Conservation (phyloP, 2,797 vertebrate species). For the Sebastes elongatus region DNA sequence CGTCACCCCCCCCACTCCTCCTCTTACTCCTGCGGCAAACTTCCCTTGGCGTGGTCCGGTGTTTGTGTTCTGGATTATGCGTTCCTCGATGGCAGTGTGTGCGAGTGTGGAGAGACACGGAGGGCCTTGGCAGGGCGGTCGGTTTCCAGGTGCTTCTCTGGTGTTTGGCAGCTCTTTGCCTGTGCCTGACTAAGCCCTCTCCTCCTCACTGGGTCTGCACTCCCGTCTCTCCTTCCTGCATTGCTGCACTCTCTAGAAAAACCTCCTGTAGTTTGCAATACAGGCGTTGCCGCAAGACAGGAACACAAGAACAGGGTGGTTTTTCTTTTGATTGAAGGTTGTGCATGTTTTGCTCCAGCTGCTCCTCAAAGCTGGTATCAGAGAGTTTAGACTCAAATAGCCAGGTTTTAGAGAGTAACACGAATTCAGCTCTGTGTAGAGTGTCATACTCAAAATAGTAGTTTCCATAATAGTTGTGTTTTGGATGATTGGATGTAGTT, state of each 20-base stretch:
- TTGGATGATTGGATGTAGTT: conserved; percentile 16
- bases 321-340: conserved; percentile 52
- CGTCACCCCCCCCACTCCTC: background rate
- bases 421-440: conserved; percentile 31
- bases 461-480: conserved; percentile 47
- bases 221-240: conserved; percentile 17
- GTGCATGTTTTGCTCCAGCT: conserved; percentile 35
- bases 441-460: conserved; percentile 39
- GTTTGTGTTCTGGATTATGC: conserved; percentile 73
- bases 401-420: conserved; percentile 34
- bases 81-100: conserved; percentile 76
- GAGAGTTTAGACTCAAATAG: conserved; percentile 35
- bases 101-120: conserved; percentile 36
- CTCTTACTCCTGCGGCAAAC: conserved; percentile 48
- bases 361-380: conserved; percentile 45
- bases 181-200: conserved; percentile 30
- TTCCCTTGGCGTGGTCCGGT: conserved; percentile 59
- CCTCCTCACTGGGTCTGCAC: conserved; percentile 16
- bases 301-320: conserved; percentile 31
- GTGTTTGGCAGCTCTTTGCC: conserved; percentile 50
- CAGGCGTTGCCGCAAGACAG: conserved; percentile 29
- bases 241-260: conserved; percentile 22
- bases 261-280: conserved; percentile 31
- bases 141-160: conserved; percentile 65
- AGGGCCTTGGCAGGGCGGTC: conserved; percentile 38